phyloP scores from a whole-genome alignment of 2,888 invertebrate genomes.

The Nemotelus pantherinus region DNA sequence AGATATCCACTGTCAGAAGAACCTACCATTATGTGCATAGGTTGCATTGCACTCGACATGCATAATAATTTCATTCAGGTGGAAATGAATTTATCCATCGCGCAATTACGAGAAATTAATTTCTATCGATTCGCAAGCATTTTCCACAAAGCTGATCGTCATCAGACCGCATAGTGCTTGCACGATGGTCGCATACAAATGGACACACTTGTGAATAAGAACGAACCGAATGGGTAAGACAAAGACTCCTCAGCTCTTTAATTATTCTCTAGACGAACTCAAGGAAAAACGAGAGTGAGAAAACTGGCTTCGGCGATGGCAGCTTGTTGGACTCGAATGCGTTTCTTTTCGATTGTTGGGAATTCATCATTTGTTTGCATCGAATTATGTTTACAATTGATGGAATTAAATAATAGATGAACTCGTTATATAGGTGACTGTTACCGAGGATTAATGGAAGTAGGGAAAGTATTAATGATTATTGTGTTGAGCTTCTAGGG shows the following conservation, averaged over 20 bases:
- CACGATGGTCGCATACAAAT: too few relatives aligned
- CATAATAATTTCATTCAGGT: conserved; percentile 39
- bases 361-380: background rate
- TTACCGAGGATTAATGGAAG: conserved; percentile 25
- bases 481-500: conserved; percentile 16
- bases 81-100: conserved; percentile 39
- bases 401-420: conserved; percentile 9
- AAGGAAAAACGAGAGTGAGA: conserved; percentile 21
- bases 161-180: background rate
- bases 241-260: too few relatives aligned
- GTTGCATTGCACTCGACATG: conserved; percentile 23
- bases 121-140: conserved; percentile 31
- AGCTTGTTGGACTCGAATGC: background rate
- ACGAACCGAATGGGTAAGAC: background rate
- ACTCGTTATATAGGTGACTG: conserved; percentile 27
- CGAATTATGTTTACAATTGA: conserved; percentile 19
- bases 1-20: background rate
- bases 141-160: conserved; percentile 17
- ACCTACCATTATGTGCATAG: conserved; percentile 31
- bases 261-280: background rate
- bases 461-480: conserved; percentile 28
- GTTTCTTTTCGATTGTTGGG: background rate
- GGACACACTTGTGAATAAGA: conserved; percentile 12
- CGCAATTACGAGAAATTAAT: conserved; percentile 37
- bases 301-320: conserved; percentile 9